Evolutionary conservation across 2,888 invertebrate genomes (phyloP), one percentile per base, ranked within the genome.

Genomic region (Mesorhabditis sp.): DNA sequence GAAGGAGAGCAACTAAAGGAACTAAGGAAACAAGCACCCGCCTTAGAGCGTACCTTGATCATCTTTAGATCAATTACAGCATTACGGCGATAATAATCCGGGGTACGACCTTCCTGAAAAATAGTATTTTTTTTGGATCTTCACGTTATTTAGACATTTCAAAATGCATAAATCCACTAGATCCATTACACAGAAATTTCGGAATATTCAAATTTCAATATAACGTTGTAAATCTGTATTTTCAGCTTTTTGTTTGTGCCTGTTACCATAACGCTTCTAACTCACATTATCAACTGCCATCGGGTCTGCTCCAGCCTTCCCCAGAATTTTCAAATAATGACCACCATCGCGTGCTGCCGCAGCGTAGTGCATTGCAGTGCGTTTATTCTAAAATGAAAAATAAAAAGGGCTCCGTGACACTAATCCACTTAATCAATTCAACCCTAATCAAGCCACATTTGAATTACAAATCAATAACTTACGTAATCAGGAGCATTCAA

Each of bases 331-430:
- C 72, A 79, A 68, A 67, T 80, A 80, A 67, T 80, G 80, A 6
- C 80, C 80, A 68, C 91, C 91, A 81, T 93, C 93, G 85, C 92
- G 91, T n/a, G 86, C 81, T 13, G 91, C 90, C 3, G 93, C 92
- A 0, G 94, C 92, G 87, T 93, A 95, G 87, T 95, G 94, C 66
- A 95, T 87, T 0, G 95, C 91, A 0, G 93, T 93, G 77, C 93
- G 90, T 42, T 93, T 93, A 73, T 93, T 92, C 83, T 86, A 73
- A 45, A 81, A 76, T 28, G 45, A 67, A 58, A 66, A 43, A 69
- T 10, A 63, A n/a, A 63, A 15, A 63, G 7, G 64, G 28, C 28
- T 28, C 2, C 13, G 58, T 13, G 10, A 58, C n/a, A 13, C 2
- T 2, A 2, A 58, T 13, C 58, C 58, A 58, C n/a, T 2, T 2